These are phyloP conservation scores for Pemphigus obesinymphae DNA, from an alignment of 1,140 invertebrate species.

Conservation along the genomic window DNA sequence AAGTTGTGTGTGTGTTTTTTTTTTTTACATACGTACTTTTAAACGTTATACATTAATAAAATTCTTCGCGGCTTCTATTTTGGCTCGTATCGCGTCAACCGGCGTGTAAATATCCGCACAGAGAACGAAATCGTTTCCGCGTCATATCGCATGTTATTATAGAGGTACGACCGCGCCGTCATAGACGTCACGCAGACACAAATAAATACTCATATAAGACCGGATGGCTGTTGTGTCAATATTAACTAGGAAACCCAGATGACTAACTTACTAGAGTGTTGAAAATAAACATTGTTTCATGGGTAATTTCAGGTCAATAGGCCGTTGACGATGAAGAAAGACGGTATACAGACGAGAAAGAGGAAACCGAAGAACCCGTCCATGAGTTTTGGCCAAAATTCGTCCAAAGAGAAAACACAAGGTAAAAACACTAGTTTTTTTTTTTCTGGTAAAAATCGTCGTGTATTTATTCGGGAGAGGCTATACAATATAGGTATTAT, in stretches of 20 bases:
- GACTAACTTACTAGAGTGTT: constrained; percentile 28
- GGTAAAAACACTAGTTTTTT: not conserved
- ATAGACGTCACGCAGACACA: not conserved
- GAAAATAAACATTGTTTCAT: constrained; percentile 15
- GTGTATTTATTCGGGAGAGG: not conserved
- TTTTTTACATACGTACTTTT: too few species aligned
- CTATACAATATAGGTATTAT: not conserved
- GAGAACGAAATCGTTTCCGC: not conserved
- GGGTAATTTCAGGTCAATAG: constrained; percentile 63
- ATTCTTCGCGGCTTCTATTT: not conserved
- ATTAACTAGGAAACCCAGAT: constrained; percentile 20
- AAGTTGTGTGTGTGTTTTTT: too few species aligned
- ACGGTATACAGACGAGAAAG: constrained; percentile 89
- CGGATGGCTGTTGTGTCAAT: constrained; percentile 28
- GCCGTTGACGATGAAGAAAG: constrained; percentile 92
- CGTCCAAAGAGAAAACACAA: constrained; percentile 30
- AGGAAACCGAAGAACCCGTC: constrained; percentile 58
- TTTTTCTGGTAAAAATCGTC: not conserved
- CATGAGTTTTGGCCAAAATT: constrained; percentile 22
- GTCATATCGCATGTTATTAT: too few species aligned
- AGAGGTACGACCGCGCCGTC: not conserved
- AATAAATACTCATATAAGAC: too few species aligned
- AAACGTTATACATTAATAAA: too few species aligned
- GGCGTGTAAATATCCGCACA: constrained; percentile 33
- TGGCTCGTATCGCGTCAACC: constrained; percentile 24